A percentile compares a stretch with the other conserved stretches of the same genome.
Evolutionary conservation across 2,888 invertebrate genomes (phyloP).

Genomic region (Tricholauxania praeusta): DNA sequence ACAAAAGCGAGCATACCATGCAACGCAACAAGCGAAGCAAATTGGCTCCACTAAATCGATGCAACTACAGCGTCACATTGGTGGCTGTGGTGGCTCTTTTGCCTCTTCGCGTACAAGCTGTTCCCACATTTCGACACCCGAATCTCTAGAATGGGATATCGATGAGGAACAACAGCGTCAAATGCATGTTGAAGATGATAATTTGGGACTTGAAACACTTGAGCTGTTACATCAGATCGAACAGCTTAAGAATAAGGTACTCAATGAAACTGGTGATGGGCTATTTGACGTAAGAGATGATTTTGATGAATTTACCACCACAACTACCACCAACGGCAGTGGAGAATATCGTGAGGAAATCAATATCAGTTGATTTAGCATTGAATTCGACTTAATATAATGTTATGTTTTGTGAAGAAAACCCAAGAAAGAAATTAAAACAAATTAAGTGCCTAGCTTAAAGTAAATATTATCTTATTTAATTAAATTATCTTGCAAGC

Average conservation of each 20-base stretch:
- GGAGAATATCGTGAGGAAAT: conserved; percentile 42
- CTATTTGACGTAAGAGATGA: conserved; percentile 45
- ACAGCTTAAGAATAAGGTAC: conserved; percentile 74
- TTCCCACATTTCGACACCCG: conserved; percentile 75
- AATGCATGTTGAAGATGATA: conserved; percentile 67
- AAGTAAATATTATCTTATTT: not conserved
- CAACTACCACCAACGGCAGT: not conserved
- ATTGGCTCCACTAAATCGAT: conserved; percentile 23
- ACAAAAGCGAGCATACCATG: conserved; percentile 6
- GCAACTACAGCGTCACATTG: conserved; percentile 46
- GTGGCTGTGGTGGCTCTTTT: conserved; percentile 45
- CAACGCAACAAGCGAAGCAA: conserved; percentile 27
- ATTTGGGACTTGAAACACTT: conserved; percentile 75
- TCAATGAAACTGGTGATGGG: conserved; percentile 74
- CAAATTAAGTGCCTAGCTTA: conserved; percentile 26
- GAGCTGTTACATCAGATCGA: conserved; percentile 77
- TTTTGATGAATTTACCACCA: conserved; percentile 9
- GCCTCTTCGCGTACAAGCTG: conserved; percentile 69
- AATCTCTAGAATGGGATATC: conserved; percentile 79
- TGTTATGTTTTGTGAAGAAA: not conserved
- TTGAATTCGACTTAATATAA: not conserved
- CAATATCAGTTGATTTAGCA: conserved; percentile 51
- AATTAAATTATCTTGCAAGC: too few species aligned
- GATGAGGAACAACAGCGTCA: conserved; percentile 68
- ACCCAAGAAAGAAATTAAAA: not conserved